These are phyloP conservation scores for Gymnocypris eckloni DNA, from an alignment of 2,797 vertebrate genomes.

Conservation along the genomic window DNA sequence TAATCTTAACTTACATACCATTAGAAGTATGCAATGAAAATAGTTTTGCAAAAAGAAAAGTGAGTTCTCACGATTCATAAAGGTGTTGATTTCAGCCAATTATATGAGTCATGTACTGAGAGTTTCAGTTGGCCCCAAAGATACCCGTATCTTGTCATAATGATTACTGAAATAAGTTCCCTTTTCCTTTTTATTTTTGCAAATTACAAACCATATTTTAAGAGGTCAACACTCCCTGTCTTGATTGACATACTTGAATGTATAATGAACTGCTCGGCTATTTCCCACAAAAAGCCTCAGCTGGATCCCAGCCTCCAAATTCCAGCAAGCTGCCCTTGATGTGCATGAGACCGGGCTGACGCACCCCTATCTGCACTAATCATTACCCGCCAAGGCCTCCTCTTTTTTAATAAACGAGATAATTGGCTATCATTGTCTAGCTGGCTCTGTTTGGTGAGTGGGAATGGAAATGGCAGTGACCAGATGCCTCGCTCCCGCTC, in stretches of 20 bases:
- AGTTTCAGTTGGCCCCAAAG: slow-evolving; percentile 26
- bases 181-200: slow-evolving; percentile 46
- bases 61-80: slow-evolving; percentile 7
- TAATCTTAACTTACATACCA: not conserved
- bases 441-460: slow-evolving; percentile 75
- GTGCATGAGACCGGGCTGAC: slow-evolving; percentile 45
- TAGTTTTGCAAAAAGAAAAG: slow-evolving; percentile 31
- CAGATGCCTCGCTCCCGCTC: slow-evolving; percentile 81
- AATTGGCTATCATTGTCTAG: slow-evolving; percentile 80
- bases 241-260: slow-evolving; percentile 50
- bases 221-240: slow-evolving; percentile 44
- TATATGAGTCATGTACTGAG: slow-evolving; percentile 15
- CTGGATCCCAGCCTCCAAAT: slow-evolving; percentile 46
- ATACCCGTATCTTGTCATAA: slow-evolving; percentile 39
- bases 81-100: slow-evolving; percentile 46
- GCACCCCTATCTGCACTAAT: slow-evolving; percentile 67
- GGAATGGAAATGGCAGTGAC: slow-evolving; percentile 82
- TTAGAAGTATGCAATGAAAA: slow-evolving; percentile 17
- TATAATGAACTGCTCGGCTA: slow-evolving; percentile 51
- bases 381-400: slow-evolving; percentile 71
- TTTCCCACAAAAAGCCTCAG: slow-evolving; percentile 42
- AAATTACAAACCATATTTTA: slow-evolving; percentile 47
- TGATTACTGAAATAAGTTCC: slow-evolving; percentile 50
- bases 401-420: slow-evolving; percentile 73
- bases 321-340: slow-evolving; percentile 55